A percentile compares a stretch with the other conserved stretches of the same genome.
Evolutionary conservation across 1,140 invertebrate species (phyloP).

Genomic region (Conus betulinus): DNA sequence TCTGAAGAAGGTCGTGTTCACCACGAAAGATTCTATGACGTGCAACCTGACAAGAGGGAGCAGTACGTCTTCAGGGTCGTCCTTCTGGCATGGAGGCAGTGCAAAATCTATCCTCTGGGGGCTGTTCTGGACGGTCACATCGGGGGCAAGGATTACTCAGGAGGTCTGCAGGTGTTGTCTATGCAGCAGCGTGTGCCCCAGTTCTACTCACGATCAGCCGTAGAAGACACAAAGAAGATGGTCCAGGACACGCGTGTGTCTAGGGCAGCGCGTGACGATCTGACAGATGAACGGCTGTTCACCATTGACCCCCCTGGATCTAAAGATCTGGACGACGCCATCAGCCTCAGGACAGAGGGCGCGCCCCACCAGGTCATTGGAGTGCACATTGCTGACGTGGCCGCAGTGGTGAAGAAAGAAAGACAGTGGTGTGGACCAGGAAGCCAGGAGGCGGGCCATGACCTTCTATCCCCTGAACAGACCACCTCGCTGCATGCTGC

Average conservation of each 20-base stretch:
- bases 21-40: constrained; percentile 36
- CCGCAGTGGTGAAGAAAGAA: constrained; percentile 60
- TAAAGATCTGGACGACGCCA: too few species aligned
- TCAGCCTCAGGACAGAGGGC: too few species aligned
- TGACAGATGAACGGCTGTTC: too few species aligned
- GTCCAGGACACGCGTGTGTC: too few species aligned
- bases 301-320: too few species aligned
- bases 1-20: constrained; percentile 30
- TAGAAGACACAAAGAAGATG: too few species aligned
- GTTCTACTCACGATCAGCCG: constrained; percentile 12
- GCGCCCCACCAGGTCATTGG: constrained; percentile 55
- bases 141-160: constrained; percentile 39
- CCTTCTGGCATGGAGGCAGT: constrained; percentile 49
- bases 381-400: constrained; percentile 73
- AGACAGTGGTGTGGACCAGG: constrained; percentile 59
- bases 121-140: constrained; percentile 44
- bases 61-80: too few species aligned
- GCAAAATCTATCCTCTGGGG: constrained; percentile 51
- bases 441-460: constrained; percentile 64
- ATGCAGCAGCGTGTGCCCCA: constrained; percentile 47
- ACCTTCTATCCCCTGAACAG: constrained; percentile 60
- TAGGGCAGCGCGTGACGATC: too few species aligned
- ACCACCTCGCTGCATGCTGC: constrained; percentile 72
- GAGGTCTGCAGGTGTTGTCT: constrained; percentile 43
- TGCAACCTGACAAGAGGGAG: constrained; percentile 40